Evolutionary conservation across 1,140 invertebrate genomes (phyloP).

Genomic region (Coptotermes formosanus): DNA sequence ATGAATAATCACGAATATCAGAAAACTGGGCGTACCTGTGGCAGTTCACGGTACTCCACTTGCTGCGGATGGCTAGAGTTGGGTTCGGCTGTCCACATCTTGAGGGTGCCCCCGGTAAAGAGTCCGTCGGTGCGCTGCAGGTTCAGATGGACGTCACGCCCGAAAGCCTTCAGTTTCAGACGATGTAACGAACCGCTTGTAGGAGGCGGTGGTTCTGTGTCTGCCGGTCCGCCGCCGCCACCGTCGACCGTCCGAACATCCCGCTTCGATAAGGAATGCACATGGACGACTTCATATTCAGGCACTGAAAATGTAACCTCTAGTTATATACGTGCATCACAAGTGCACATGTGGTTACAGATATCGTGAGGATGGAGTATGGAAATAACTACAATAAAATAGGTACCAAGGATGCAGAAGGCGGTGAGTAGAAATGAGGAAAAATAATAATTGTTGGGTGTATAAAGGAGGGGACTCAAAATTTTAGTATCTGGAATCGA

Average conservation of each 20-base stretch:
- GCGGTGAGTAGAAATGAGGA: too few relatives aligned
- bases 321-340: background rate
- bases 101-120: slow-evolving; percentile 65
- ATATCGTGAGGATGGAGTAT: too few relatives aligned
- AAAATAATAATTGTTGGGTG: too few relatives aligned
- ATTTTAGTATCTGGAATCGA: too few relatives aligned
- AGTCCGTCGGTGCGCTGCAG: slow-evolving; percentile 70
- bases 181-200: slow-evolving; percentile 52
- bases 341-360: too few relatives aligned
- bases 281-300: slow-evolving; percentile 62
- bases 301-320: slow-evolving; percentile 53
- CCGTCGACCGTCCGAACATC: slow-evolving; percentile 35
- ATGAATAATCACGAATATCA: too few relatives aligned
- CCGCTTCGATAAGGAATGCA: slow-evolving; percentile 43
- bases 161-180: slow-evolving; percentile 73
- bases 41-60: slow-evolving; percentile 71
- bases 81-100: slow-evolving; percentile 71
- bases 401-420: too few relatives aligned
- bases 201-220: slow-evolving; percentile 28
- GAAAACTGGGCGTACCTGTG: slow-evolving; percentile 41
- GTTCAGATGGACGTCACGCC: slow-evolving; percentile 67
- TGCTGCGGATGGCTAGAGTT: slow-evolving; percentile 67
- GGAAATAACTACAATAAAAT: too few relatives aligned
- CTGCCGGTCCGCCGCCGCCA: slow-evolving; percentile 9
- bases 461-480: too few relatives aligned